phyloP scores from a whole-genome alignment of 2,113 vertebrate species.

The Solea senegalensis region DNA sequence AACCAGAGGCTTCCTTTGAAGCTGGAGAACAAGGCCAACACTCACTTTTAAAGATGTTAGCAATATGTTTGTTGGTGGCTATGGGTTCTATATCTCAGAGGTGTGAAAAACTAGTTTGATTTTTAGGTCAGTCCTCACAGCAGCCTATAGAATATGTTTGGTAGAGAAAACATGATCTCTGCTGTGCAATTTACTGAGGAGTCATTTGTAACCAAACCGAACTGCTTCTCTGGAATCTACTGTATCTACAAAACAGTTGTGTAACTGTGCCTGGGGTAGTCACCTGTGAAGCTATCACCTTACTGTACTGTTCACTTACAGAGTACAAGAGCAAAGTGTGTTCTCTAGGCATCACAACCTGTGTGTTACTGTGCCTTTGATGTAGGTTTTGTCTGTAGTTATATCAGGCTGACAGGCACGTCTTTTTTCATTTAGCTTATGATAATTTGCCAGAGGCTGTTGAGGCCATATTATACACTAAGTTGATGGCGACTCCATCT shows the following conservation, averaged over 20 bases:
- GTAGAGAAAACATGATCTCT: constrained; percentile 7
- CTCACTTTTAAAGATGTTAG: constrained; percentile 6
- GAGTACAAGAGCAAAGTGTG: constrained; percentile 13
- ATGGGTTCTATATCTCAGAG: constrained; percentile 11
- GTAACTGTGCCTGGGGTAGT: constrained; percentile 3
- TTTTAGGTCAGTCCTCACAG: constrained; percentile 1
- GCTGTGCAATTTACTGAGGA: neutral
- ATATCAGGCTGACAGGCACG: neutral
- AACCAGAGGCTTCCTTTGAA: neutral
- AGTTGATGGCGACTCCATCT: constrained; percentile 6
- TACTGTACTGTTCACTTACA: constrained; percentile 48
- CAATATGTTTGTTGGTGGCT: constrained; percentile 10
- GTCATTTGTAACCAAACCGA: constrained; percentile 33
- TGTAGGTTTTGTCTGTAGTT: constrained; percentile 23
- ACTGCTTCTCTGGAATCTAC: constrained; percentile 15
- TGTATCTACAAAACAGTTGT: constrained; percentile 23
- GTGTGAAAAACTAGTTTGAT: neutral
- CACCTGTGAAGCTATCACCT: constrained; percentile 35
- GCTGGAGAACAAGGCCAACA: neutral
- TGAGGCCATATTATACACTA: neutral
- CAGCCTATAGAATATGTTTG: constrained; percentile 8
- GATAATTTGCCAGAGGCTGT: constrained; percentile 9
- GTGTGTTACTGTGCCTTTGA: constrained; percentile 18
- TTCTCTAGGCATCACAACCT: constrained; percentile 1
- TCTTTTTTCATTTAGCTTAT: constrained; percentile 19